Conservation (phyloP, 2,888 invertebrate genomes). For the Phyto melanocephala region DNA sequence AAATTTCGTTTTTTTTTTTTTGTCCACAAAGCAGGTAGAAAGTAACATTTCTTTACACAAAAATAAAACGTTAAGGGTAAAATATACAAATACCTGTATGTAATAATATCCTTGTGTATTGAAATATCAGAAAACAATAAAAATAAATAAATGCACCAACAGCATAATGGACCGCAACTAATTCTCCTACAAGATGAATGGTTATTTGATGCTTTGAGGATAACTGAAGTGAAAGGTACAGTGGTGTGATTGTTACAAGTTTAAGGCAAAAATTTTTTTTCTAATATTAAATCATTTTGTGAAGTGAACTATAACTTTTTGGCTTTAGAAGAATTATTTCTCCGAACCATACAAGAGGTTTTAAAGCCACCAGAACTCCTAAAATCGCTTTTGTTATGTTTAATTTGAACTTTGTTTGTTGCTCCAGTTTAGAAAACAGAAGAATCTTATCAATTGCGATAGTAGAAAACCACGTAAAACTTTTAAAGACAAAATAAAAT, state of each 20-base stretch:
- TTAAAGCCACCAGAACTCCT: no score
- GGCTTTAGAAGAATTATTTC: no score
- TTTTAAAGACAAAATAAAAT: no score
- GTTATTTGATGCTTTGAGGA: not conserved
- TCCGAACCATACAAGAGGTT: no score
- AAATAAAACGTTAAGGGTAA: constrained; percentile 7
- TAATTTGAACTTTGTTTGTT: no score
- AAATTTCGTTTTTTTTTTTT: not conserved
- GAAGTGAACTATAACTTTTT: no score
- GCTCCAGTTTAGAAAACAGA: no score
- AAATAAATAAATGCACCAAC: not conserved
- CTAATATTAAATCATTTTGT: no score
- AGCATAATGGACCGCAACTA: constrained; percentile 47
- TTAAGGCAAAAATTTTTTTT: not conserved
- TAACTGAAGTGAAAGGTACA: not conserved
- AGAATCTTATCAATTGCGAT: no score
- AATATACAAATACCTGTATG: not conserved
- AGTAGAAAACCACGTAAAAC: no score
- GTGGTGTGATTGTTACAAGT: not conserved
- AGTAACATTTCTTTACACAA: not conserved
- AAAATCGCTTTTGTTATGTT: no score
- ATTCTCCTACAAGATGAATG: not conserved
- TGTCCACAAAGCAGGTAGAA: constrained; percentile 68
- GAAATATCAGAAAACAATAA: not conserved
- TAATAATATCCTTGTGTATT: not conserved